Evolutionary conservation across 2,888 invertebrate species (phyloP).

Genomic region (Plagodis pulveraria): DNA sequence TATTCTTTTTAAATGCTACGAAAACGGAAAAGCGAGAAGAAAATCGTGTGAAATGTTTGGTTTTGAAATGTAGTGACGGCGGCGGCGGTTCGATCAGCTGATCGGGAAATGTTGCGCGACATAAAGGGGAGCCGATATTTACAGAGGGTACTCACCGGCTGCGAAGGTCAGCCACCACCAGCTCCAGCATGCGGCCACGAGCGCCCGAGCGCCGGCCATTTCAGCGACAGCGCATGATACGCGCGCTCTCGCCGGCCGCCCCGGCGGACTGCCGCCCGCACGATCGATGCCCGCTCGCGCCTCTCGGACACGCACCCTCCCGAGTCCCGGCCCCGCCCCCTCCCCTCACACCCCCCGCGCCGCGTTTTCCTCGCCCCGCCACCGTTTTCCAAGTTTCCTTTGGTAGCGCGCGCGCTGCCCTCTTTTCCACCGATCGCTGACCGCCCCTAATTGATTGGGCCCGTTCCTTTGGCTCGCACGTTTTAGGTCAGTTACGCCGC

Average conservation of each 20-base stretch:
- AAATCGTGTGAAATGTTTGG: slow-evolving; percentile 59
- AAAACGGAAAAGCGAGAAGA: slow-evolving; percentile 49
- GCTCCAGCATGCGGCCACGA: slow-evolving; percentile 82
- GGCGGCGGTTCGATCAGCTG: slow-evolving; percentile 65
- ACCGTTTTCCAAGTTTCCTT: slow-evolving; percentile 81
- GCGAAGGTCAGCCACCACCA: slow-evolving; percentile 83
- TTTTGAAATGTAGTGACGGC: slow-evolving; percentile 47
- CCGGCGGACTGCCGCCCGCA: slow-evolving; percentile 76
- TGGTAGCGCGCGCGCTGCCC: slow-evolving; percentile 86
- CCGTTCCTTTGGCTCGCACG: slow-evolving; percentile 77
- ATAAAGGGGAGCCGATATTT: slow-evolving; percentile 12
- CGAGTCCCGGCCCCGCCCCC: slow-evolving; percentile 67
- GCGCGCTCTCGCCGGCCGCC: slow-evolving; percentile 84
- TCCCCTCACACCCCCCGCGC: slow-evolving; percentile 50
- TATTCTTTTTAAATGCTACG: slow-evolving; percentile 52
- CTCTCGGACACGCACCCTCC: slow-evolving; percentile 73
- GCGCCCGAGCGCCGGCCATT: slow-evolving; percentile 85
- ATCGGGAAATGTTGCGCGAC: slow-evolving; percentile 37
- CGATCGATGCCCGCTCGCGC: slow-evolving; percentile 73
- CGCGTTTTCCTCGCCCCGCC: slow-evolving; percentile 50
- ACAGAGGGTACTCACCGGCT: slow-evolving; percentile 75
- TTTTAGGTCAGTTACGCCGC: slow-evolving; percentile 76
- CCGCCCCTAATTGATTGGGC: slow-evolving; percentile 83
- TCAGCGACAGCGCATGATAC: slow-evolving; percentile 83
- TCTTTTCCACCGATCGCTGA: slow-evolving; percentile 82